Conservation (phyloP, 1,140 invertebrate species). For the Drosophila mauritiana region DNA sequence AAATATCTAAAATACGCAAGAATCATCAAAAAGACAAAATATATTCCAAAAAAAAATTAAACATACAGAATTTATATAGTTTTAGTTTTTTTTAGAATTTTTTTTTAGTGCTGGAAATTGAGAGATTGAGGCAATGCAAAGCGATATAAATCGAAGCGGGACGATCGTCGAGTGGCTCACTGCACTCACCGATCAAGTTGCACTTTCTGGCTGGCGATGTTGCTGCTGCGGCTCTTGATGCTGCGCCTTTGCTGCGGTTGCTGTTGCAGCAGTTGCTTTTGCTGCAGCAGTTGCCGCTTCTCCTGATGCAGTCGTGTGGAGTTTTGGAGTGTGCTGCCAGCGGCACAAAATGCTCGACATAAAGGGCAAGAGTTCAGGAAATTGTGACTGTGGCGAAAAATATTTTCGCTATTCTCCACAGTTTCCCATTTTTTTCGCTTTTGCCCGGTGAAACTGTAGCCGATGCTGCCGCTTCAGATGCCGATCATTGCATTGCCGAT, state of each 20-base stretch:
- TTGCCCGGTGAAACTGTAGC: constrained; percentile 66
- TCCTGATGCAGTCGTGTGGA: constrained; percentile 36
- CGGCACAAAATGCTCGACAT: constrained; percentile 76
- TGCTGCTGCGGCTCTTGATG: constrained; percentile 32
- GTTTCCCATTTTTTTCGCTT: constrained; percentile 24
- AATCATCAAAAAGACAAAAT: too few relatives aligned
- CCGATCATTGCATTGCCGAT: too few relatives aligned
- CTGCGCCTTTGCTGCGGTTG: constrained; percentile 16
- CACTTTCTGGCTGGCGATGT: constrained; percentile 63
- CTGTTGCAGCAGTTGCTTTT: constrained; percentile 36
- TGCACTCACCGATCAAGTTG: constrained; percentile 65
- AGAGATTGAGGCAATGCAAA: constrained; percentile 52
- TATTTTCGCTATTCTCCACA: constrained; percentile 52
- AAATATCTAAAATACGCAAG: too few relatives aligned
- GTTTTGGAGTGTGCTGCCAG: constrained; percentile 65
- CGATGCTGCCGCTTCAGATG: constrained; percentile 36
- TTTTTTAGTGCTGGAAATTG: constrained; percentile 15
- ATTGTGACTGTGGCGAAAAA: constrained; percentile 75
- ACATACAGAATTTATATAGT: background rate
- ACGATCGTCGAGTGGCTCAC: constrained; percentile 60
- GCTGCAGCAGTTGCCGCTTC: constrained; percentile 38
- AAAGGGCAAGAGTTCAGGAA: constrained; percentile 81
- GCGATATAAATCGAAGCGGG: constrained; percentile 78
- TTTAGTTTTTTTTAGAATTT: background rate
- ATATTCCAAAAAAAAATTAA: too few relatives aligned